Evolutionary conservation across 1,140 invertebrate species (phyloP), one percentile per base, ranked within the genome.

Genomic region (Neotoxoptera formosana): DNA sequence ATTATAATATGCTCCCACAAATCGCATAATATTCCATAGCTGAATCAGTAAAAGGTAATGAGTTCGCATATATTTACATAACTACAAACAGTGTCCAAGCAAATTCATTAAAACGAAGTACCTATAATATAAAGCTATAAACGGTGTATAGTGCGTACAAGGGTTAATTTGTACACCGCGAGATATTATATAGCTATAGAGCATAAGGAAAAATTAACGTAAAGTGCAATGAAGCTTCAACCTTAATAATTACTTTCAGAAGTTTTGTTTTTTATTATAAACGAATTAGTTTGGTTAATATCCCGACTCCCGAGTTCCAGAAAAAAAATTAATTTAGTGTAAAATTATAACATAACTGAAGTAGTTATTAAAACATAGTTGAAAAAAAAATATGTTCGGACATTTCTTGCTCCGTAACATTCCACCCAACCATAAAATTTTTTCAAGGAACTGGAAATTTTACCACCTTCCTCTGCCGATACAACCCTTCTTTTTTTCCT

Each of bases 291-390:
- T 84, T 36, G 83, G 45, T 83, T 76, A 76, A 76, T 76, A 76
- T 76, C 60, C 30, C 60, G 17, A n/a, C 7, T 83, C 34, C 21
- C 34, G 21, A 41, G 36, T 83, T 36, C 23, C 20, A 84, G 41
- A 84, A 84, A 84, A 84, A 84, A 84, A 84, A 84, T 41, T 84
- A 41, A 25, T 41, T 84, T 45, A 84, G 30, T 76, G 60, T 76
- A 76, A 76, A 76, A 76, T 34, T 76, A 76, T 76, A 76, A 76
- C n/a, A 76, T 17, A 76, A 76, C 60, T 76, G 30, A n/a, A 76
- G n/a, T n/a, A 76, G 60, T 76, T n/a, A 76, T 76, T 76, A 76
- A 76, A 76, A 76, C 60, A 34, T n/a, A 6, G 60, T n/a, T n/a
- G 30, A 34, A 76, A 76, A 76, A 60, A 76, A n/a, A 53, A 21